Evolutionary conservation across 2,797 vertebrate genomes (phyloP).

Genomic region (Acrocephalus scirpaceus): DNA sequence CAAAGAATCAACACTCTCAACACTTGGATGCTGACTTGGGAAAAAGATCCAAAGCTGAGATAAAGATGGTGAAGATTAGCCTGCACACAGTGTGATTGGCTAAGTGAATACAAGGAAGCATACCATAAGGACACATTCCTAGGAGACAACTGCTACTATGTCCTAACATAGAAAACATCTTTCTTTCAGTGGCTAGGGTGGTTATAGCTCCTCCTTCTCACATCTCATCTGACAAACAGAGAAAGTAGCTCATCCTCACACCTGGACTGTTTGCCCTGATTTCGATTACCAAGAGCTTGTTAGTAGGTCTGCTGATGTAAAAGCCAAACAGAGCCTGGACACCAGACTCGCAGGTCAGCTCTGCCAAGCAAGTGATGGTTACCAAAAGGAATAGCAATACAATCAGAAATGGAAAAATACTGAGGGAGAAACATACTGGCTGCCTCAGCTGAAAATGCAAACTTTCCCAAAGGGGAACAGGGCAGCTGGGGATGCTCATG

Average conservation of each 20-base stretch:
- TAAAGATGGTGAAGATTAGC: neutral
- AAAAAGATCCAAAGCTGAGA: neutral
- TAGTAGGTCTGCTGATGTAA: neutral
- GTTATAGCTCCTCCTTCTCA: neutral
- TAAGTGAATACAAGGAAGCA: neutral
- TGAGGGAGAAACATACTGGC: neutral
- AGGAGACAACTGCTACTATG: neutral
- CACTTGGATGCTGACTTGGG: neutral
- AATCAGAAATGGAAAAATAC: neutral
- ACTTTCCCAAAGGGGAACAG: neutral
- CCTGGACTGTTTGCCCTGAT: neutral
- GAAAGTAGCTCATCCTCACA: neutral
- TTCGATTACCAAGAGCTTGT: neutral
- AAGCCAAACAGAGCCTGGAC: neutral
- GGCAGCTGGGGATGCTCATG: neutral
- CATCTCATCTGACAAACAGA: neutral
- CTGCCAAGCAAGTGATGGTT: neutral
- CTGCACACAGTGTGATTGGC: neutral
- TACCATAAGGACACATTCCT: neutral
- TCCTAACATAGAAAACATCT: neutral
- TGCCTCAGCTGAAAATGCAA: neutral
- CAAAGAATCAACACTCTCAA: neutral
- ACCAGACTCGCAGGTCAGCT: neutral
- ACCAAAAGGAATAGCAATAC: neutral
- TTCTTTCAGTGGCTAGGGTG: neutral